Base-by-base conservation (phyloP, 1,140 invertebrate genomes). In the Diabrotica virgifera region DNA sequence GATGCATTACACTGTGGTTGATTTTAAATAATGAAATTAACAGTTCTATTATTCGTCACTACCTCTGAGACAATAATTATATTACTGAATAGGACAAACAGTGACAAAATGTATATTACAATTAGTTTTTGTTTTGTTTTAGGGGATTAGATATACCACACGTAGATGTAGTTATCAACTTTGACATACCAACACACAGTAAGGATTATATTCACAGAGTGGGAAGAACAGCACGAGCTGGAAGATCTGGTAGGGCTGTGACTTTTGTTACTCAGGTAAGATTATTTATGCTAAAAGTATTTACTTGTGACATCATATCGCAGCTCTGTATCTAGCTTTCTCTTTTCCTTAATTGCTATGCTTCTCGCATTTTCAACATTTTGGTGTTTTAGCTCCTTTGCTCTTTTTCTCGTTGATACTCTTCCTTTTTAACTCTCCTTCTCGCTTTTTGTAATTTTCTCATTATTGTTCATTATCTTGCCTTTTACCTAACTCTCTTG, bases 141-240 rank as follows among this genome's bases (percentile, higher is more conserved):
- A 93, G 95, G 84, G 96, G 96, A 78, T 84, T 99, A 59, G 97
- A 99, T 82, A 99, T 99, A 74, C 96, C 96, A 0, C 95, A 98
- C 78, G 96, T 99, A 14, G 97, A 99, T 81, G 89, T 97, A 62
- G 96, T 99, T 0, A 88, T 99, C 10, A 99, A 99, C 82, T 93
- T 95, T 80, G 97, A 99, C 78, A 96, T 99, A 75, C 97, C 96
- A 5, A 93, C 92, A 36, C 93, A 96, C 76, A 93, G 91, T 72
- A 97, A 98, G 78, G 95, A 97, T 82, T 98, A 98, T 79, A 95
- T 98, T 71, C 96, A 98, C 78, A 82, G 97, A 71, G 97, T 99
- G 54, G 97, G 97, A 4, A 82, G 97, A 76, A 99, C 97, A 11
- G 97, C 97, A 0, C 84, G 97, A 74, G 97, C 97, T 50, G 97